A percentile compares a stretch with the other conserved stretches of the same genome.
Conservation (phyloP, 2,113 vertebrate species). For the Theristicus caerulescens region DNA sequence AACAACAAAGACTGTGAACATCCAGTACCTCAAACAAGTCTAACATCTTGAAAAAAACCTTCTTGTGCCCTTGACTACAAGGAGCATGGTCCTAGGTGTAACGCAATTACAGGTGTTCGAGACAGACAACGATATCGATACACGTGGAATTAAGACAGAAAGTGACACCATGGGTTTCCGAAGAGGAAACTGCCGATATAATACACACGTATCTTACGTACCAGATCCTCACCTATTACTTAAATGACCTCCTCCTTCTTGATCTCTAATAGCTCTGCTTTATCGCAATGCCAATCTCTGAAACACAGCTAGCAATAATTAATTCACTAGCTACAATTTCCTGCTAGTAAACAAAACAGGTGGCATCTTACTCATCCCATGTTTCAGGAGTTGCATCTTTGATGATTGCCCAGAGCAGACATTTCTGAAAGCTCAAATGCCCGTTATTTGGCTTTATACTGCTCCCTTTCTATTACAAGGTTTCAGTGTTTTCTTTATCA, state of each 20-base stretch:
- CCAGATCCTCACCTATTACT: neutral
- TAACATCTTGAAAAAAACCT: rapidly evolving
- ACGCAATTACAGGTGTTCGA: neutral
- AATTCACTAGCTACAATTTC: neutral
- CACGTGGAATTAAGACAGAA: rapidly evolving
- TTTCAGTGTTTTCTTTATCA: neutral
- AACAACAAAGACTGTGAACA: neutral
- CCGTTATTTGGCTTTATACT: neutral
- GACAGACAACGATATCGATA: neutral
- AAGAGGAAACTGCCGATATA: neutral
- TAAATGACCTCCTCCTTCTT: neutral
- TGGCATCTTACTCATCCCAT: neutral
- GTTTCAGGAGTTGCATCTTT: neutral
- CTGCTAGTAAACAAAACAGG: neutral
- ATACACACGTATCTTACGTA: rapidly evolving
- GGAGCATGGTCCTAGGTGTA: neutral
- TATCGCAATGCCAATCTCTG: neutral
- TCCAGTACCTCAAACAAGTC: neutral
- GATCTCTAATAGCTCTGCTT: neutral
- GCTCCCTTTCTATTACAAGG: neutral
- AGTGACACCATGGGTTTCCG: neutral
- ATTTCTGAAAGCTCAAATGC: neutral
- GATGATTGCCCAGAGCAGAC: neutral
- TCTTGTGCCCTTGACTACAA: neutral
- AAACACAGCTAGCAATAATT: neutral